phyloP scores from a whole-genome alignment of 2,888 invertebrate species.

The Agrochola lota region DNA sequence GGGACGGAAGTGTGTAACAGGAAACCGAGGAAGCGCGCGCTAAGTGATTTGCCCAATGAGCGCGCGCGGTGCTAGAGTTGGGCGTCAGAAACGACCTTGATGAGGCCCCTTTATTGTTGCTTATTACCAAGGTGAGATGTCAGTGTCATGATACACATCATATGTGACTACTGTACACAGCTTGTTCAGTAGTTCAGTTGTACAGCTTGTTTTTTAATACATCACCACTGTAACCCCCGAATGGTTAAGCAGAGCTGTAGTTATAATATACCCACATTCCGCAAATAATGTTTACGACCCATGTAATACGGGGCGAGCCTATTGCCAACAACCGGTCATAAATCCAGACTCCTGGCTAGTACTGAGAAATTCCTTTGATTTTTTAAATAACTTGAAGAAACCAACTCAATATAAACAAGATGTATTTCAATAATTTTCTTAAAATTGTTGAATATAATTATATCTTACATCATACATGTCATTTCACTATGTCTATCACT shows the following conservation, averaged over 20 bases:
- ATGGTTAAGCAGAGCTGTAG: background rate
- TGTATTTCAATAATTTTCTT: background rate
- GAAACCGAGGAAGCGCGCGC: no score
- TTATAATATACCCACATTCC: background rate
- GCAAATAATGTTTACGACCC: background rate
- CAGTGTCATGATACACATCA: no score
- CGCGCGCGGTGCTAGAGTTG: no score
- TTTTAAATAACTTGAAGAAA: no score
- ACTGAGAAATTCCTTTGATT: background rate
- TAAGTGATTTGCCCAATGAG: no score
- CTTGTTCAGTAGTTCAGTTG: no score
- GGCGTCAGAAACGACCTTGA: no score
- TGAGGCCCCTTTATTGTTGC: no score
- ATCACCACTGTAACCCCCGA: background rate
- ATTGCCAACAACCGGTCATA: background rate
- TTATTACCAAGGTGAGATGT: no score
- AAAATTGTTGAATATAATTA: background rate
- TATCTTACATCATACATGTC: background rate
- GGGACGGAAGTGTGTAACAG: no score
- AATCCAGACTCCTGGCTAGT: background rate
- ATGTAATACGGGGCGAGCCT: background rate
- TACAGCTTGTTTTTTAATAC: no score
- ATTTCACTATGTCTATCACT: background rate
- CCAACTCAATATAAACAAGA: background rate
- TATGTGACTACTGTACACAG: no score